Conservation (phyloP, 2,888 invertebrate species). For the Metopia argyrocephala region DNA sequence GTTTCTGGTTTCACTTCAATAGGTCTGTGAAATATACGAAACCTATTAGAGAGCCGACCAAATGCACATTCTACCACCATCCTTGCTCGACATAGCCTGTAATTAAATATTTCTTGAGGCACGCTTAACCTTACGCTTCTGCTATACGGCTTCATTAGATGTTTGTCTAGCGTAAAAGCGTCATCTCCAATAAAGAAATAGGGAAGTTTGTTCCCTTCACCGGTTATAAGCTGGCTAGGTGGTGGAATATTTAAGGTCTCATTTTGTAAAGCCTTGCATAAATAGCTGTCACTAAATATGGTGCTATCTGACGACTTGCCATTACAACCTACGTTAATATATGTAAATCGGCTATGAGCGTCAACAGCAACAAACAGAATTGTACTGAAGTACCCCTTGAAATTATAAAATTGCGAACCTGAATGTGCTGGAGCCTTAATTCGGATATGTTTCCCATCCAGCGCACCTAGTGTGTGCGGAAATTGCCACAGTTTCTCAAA, state of each 20-base stretch:
- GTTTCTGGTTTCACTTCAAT: not conserved
- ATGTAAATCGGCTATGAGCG: constrained; percentile 41
- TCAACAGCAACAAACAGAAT: constrained; percentile 30
- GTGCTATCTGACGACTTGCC: constrained; percentile 49
- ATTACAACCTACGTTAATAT: constrained; percentile 41
- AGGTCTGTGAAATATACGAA: constrained; percentile 1
- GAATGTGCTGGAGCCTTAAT: not conserved
- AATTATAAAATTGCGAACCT: not conserved
- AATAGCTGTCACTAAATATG: constrained; percentile 16
- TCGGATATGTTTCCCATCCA: not conserved
- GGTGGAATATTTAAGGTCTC: not conserved
- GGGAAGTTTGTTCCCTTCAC: not conserved
- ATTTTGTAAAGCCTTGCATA: constrained; percentile 2
- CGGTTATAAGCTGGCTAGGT: not conserved
- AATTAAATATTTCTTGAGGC: constrained; percentile 12
- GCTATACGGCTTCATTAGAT: constrained; percentile 1
- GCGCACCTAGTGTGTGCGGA: constrained; percentile 26
- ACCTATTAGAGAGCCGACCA: constrained; percentile 6
- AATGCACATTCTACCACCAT: constrained; percentile 12
- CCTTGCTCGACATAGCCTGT: not conserved
- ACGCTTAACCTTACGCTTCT: not conserved
- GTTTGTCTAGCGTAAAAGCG: not conserved
- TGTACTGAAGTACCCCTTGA: constrained; percentile 39
- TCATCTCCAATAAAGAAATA: not conserved
- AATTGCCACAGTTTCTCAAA: constrained; percentile 46